Evolutionary conservation across 2,888 invertebrate genomes (phyloP), one percentile per base, ranked within the genome.

Genomic region (Amblyjoppa proteus): DNA sequence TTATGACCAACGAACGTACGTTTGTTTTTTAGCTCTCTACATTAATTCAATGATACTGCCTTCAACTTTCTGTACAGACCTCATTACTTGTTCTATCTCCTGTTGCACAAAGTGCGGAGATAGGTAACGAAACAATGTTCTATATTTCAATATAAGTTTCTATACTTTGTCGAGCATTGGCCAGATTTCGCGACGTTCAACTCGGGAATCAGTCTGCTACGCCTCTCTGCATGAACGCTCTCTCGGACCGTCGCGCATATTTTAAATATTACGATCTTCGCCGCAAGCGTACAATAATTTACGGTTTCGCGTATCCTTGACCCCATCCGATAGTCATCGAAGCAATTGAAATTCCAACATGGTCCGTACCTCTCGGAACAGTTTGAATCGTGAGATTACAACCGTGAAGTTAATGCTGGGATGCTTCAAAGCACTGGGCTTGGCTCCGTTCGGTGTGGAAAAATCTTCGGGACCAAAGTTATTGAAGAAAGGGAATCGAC

Each of bases 381-480:
- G 25, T 31, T 31, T 58, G 11, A 41, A 41, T 74, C 41, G 31
- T n/a, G 68, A 77, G 13, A 53, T 53, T 9, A 20, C 31, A n/a
- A 38, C n/a, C 16, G 6, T 25, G 11, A 56, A 38, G 16, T n/a
- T 38, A 3, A 25, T 77, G 45, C 20, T 68, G 28, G 13, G 31
- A 34, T 11, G 56, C 13, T 77, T 56, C 34, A 31, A 68, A 41
- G 5, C 16, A 51, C 38, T 76, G n/a, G 76, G 76, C 13, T 7
- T 76, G 7, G 76, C 66, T 4, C 76, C 76, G 34, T 76, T 20
- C 38, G 20, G n/a, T 13, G 66, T 68, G 25, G 25, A 25, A 20
- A 56, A 34, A 61, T 34, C 25, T 4, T 16, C 20, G 2, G 25
- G n/a, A 31, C 6, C 20, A 25, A 70, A 41, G 20, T 28, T 20